Base-by-base conservation (phyloP, 2,797 vertebrate species). In the Glyptemys insculpta region DNA sequence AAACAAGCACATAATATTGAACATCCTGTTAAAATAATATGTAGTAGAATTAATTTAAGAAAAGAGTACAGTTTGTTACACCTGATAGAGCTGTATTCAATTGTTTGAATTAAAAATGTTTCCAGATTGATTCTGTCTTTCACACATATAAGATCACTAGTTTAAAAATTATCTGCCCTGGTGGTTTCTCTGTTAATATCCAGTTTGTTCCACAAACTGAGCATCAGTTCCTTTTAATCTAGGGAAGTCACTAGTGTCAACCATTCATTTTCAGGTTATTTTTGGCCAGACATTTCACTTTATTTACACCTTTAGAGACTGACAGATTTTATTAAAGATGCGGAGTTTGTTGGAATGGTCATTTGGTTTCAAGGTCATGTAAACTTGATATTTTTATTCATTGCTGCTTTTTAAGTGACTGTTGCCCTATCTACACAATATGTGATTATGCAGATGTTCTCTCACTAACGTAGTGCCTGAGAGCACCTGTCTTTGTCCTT, bases 191-290 rank as follows among this genome's bases (percentile, higher is more conserved):
- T 53, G 50, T 52, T 34, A 34, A 54, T 81, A 81, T 85, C 56
- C 62, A 92, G 12, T n/a, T 79, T 53, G 82, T 54, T 23, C 44
- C 79, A 41, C n/a, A 85, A 96, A 88, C 93, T 89, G 95, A 96
- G 89, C 83, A 88, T 3, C 91, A 74, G 59, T 96, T 94, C 85
- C 82, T 74, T 94, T 93, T 96, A 95, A 91, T 95, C 89, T 92
- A 37, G 49, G 78, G 21, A 56, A 91, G 86, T 89, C 86, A 89
- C 76, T 44, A 87, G 12, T 85, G 91, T 95, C 91, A 96, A 91
- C 81, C 37, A 47, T 59, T 93, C 76, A 96, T 97, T 97, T 95
- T 95, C 85, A 44, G 83, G 90, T 92, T 95, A 53, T 96, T 91
- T 96, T 94, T 94, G 86, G 95, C 91, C n/a, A 85, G 54, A 65